Conservation (phyloP, 2,888 invertebrate species). For the Cephus rjabovi region DNA sequence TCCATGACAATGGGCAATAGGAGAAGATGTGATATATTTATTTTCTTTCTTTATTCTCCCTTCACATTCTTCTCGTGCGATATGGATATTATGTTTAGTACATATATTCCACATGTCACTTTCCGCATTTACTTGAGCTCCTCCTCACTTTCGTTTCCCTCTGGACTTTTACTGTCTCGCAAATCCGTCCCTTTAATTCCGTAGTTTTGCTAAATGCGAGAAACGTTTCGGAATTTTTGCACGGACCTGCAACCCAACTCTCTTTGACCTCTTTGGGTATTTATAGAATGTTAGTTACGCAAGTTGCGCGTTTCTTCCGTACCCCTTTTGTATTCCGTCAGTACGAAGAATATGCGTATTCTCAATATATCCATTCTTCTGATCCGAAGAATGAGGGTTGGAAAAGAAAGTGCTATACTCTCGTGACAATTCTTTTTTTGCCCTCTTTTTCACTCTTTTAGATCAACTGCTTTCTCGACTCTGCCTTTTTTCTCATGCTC, state of each 20-base stretch:
- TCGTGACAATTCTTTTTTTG: neutral
- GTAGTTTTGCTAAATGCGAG: neutral
- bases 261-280: neutral
- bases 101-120: neutral
- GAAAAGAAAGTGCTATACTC: neutral
- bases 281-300: neutral
- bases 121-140: neutral
- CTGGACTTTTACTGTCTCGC: neutral
- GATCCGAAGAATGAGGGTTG: neutral
- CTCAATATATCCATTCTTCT: neutral
- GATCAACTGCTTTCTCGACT: neutral
- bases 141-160: neutral
- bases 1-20: neutral
- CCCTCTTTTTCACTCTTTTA: neutral
- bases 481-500: neutral
- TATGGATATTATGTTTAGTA: neutral
- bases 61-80: neutral
- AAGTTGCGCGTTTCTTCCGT: neutral
- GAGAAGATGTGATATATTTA: neutral
- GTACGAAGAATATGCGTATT: neutral
- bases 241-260: neutral
- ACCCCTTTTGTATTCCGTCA: neutral
- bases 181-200: neutral
- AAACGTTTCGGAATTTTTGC: neutral
- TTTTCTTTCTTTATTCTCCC: neutral